These are phyloP conservation scores for Gnatocerus cornutus DNA, from an alignment of 2,888 invertebrate genomes.

Conservation along the genomic window DNA sequence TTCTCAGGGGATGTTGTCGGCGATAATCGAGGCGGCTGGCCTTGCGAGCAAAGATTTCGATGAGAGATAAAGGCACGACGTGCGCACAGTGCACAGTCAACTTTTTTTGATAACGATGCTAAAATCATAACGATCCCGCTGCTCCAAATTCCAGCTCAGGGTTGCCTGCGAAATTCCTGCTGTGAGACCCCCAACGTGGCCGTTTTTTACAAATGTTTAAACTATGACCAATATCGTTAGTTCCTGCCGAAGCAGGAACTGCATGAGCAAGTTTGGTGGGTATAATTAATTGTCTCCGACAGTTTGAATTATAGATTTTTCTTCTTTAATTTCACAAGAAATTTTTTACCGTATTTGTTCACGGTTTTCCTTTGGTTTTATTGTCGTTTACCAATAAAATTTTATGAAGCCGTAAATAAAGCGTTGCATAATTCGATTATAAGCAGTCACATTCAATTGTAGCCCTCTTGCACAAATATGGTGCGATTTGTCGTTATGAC, in stretches of 20 bases:
- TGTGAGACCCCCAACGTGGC: too few species aligned
- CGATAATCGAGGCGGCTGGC: background rate
- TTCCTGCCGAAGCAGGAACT: too few species aligned
- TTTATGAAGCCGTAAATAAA: conserved; percentile 39
- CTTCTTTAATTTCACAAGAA: too few species aligned
- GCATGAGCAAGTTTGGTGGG: too few species aligned
- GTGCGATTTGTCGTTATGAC: conserved; percentile 21
- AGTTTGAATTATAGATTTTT: too few species aligned
- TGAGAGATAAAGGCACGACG: conserved; percentile 1
- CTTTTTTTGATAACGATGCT: too few species aligned
- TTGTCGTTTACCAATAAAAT: conserved; percentile 30
- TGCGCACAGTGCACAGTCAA: background rate
- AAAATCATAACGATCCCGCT: too few species aligned
- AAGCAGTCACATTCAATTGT: conserved; percentile 26
- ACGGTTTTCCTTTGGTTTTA: background rate
- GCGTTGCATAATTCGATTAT: conserved; percentile 43
- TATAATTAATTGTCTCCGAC: too few species aligned
- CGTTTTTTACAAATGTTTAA: too few species aligned
- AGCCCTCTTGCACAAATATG: conserved; percentile 32
- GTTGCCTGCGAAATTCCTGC: too few species aligned
- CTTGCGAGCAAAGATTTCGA: background rate
- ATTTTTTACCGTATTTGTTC: background rate
- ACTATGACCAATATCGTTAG: too few species aligned
- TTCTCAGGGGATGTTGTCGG: conserved; percentile 1
- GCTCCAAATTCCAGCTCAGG: too few species aligned